Evolutionary conservation across 2,888 invertebrate species (phyloP), one percentile per base, ranked within the genome.

Genomic region (Mimas tiliae): DNA sequence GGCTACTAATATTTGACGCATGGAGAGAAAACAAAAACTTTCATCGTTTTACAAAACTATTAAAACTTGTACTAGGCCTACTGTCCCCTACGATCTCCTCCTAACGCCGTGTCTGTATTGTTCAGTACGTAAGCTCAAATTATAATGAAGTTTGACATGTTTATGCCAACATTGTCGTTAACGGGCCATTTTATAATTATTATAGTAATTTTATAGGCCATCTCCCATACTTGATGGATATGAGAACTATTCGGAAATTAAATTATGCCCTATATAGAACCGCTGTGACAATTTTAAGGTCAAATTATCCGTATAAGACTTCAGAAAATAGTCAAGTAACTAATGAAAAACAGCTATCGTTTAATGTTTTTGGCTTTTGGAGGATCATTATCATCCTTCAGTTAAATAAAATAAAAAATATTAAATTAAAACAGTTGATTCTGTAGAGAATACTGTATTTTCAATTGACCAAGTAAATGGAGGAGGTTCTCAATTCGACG

Each of bases 141-240:
- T 77, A 75, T 75, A 76, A 76, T 69, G 69, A 71, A 71, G 58
- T 65, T 65, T 65, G 65, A 65, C 48, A 65, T 65, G 66, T 72
- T 71, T 68, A 67, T 69, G 66, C 52, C 63, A 63, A 66, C 34
- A 58, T 64, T 63, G 64, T 58, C 27, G 55, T 62, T 42, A 47
- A 65, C 55, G 62, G 53, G 21, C 7, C 50, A 19, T 38, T 14
- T 16, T 19, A 47, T 14, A 19, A 65, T 64, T 51, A 65, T 66
- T 66, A 48, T 38, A 33, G 52, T 33, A 55, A 58, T 65, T 58
- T 65, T 58, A 47, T 47, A 19, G 21, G 16, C 48, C 55, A 55
- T 34, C 47, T 58, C n/a, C 21, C n/a, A 55, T 58, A 55, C 55
- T 19, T 19, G 14, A 12, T 53, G 19, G 11, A 19, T 58, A 58